phyloP scores from a whole-genome alignment of 2,113 vertebrate species.

The Notothenia rossii region DNA sequence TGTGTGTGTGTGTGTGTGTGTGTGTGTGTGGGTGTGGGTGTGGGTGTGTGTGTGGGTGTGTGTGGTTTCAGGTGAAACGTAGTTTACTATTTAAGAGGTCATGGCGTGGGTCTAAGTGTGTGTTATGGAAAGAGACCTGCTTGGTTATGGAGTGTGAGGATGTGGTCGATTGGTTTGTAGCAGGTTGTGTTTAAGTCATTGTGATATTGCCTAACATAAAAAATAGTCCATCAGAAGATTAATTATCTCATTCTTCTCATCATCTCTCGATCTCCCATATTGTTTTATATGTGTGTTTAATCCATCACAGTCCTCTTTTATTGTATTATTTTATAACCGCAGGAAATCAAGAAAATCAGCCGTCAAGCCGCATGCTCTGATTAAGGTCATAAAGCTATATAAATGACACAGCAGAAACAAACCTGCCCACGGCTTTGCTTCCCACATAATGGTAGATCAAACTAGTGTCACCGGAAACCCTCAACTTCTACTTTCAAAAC shows the following conservation, averaged over 20 bases:
- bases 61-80: background rate
- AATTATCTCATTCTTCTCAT: conserved; percentile 1
- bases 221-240: conserved; percentile 42
- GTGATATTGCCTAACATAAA: conserved; percentile 14
- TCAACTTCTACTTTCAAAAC: conserved; percentile 64
- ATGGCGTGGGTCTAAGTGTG: conserved; percentile 7
- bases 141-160: conserved; percentile 18
- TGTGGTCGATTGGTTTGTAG: conserved; percentile 48
- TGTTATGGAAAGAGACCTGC: conserved; percentile 16
- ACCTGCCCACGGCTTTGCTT: conserved; percentile 8
- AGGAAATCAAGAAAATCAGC: conserved; percentile 62
- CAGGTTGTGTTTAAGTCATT: conserved; percentile 16
- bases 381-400: conserved; percentile 55
- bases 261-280: background rate
- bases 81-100: conserved; percentile 13
- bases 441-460: background rate
- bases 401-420: conserved; percentile 31
- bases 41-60: background rate
- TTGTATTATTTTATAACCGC: conserved; percentile 21
- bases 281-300: conserved; percentile 44
- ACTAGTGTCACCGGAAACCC: conserved; percentile 51
- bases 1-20: too few relatives aligned
- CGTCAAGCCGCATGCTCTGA: conserved; percentile 30
- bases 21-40: background rate
- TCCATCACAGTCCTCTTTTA: conserved; percentile 41